Base-by-base conservation (phyloP, 2,797 vertebrate genomes). In the Botia kubotai region DNA sequence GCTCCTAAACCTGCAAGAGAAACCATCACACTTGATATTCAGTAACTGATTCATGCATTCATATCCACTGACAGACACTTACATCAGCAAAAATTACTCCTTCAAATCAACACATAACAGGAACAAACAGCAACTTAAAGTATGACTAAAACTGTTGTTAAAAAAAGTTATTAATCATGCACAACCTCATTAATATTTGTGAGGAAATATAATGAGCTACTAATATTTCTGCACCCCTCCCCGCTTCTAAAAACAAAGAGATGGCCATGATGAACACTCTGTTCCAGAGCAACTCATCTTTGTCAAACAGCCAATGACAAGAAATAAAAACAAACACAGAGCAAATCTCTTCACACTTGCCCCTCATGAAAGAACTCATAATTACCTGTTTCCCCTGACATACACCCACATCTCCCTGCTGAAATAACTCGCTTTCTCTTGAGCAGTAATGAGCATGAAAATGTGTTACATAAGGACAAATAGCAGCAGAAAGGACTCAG, bases 361-460 rank as follows among this genome's bases (percentile, higher is more conserved):
- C 67, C 33, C 26, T 48, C n/a, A n/a, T n/a, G 36, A 80, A 72
- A 87, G 17, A 23, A 83, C 83, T 82, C 33, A 73, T 0, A 83
- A 52, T 72, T 57, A 73, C 36, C 76, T 26, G 23, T 26, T 26
- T 26, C 23, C 23, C 23, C 23, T 29, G 21, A 10, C 62, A 69
- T 86, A 85, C 85, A 66, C 83, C 82, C 83, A 88, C 63, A 76
- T 57, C 33, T 36, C 63, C 60, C 21, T 78, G 82, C 16, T 4
- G 72, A 72, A 76, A 83, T 39, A 12, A 82, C 71, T 69, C 82
- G 2, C 33, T 33, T 33, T 5, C 33, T 73, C 82, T 50, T 79
- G 21, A 66, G 66, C 75, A 80, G 87, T 87, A 88, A 89, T 87
- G 75, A 85, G 82, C 79, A 80, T 72, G 68, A 58, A 86, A 84